Percentiles rank a stretch among this genome's conserved stretches.
Conservation (phyloP, 2,888 invertebrate species). For the Pammene fasciana region DNA sequence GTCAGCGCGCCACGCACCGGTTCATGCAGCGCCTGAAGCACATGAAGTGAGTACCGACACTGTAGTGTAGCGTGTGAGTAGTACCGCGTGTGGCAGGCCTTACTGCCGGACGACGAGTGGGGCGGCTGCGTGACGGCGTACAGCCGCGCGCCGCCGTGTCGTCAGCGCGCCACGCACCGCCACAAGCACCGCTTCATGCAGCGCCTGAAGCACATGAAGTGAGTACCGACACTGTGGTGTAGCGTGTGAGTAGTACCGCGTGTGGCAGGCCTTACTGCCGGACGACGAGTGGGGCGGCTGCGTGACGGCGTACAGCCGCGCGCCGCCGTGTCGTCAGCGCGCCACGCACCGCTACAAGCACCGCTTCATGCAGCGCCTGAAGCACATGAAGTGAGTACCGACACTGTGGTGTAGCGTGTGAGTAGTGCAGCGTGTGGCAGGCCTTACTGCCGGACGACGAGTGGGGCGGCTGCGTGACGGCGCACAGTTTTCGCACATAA, state of each 20-base stretch:
- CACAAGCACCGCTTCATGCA: no score
- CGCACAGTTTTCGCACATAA: no score
- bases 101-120: conserved; percentile 96
- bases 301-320: conserved; percentile 84
- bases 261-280: conserved; percentile 98
- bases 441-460: conserved; percentile 98
- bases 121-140: conserved; percentile 82
- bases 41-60: conserved; percentile 90
- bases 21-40: conserved; percentile 98
- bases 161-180: conserved; percentile 92
- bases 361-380: conserved; percentile 92
- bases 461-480: conserved; percentile 80
- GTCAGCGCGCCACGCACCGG: conserved; percentile 92
- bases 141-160: conserved; percentile 85
- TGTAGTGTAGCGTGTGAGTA: conserved; percentile 50
- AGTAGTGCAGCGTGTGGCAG: conserved; percentile 92
- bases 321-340: conserved; percentile 87
- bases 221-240: conserved; percentile 60
- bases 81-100: conserved; percentile 95
- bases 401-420: conserved; percentile 48
- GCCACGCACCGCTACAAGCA: no score
- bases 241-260: conserved; percentile 77
- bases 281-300: conserved; percentile 92
- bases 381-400: conserved; percentile 95
- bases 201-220: conserved; percentile 98